These are phyloP conservation scores for Drosophila pandora DNA, from an alignment of 1,140 invertebrate genomes.

Conservation along the genomic window DNA sequence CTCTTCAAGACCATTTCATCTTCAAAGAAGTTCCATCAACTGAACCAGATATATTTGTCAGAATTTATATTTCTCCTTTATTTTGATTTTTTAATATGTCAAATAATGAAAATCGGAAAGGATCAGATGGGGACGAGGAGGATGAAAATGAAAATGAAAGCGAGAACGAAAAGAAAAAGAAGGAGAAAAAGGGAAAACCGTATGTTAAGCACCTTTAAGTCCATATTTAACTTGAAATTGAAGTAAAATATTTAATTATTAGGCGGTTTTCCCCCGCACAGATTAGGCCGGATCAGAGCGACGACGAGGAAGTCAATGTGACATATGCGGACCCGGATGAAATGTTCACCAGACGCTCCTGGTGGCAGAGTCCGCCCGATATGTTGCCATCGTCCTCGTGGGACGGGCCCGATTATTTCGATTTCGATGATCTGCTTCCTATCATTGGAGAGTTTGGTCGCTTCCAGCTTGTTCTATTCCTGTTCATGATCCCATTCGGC, in stretches of 20 bases:
- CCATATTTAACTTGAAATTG: too few relatives aligned
- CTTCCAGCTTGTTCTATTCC: constrained; percentile 93
- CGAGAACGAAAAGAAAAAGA: background rate
- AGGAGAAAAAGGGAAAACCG: background rate
- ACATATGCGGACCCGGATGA: background rate
- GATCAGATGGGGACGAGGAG: background rate
- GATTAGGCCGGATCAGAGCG: background rate
- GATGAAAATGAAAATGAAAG: background rate
- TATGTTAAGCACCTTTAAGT: background rate
- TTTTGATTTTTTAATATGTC: constrained; percentile 10
- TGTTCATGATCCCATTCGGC: constrained; percentile 92
- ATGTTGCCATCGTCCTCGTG: background rate
- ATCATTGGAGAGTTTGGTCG: constrained; percentile 93
- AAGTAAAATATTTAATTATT: background rate
- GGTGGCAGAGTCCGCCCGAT: background rate
- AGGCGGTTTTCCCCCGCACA: background rate
- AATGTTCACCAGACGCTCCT: background rate
- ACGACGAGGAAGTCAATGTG: background rate
- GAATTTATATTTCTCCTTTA: background rate
- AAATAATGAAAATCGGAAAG: constrained; percentile 5
- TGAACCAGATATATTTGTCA: background rate
- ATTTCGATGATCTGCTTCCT: constrained; percentile 93
- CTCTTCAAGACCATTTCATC: background rate
- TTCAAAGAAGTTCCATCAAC: background rate
- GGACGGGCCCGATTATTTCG: constrained; percentile 81